phyloP scores from a whole-genome alignment of 2,113 vertebrate species.

The Vidua chalybeata region DNA sequence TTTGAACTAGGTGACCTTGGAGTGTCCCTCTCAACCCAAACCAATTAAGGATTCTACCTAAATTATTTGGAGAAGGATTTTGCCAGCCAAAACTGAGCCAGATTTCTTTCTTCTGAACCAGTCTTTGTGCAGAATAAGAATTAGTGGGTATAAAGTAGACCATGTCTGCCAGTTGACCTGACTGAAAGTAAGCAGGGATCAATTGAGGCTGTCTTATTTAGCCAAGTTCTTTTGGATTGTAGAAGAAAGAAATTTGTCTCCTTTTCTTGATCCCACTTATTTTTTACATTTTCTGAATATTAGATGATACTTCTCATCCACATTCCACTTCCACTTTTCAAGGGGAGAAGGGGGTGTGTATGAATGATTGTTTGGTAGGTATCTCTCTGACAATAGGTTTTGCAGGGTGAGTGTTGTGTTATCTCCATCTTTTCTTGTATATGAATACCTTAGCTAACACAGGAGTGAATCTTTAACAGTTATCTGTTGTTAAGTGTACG shows the following conservation, averaged over 20 bases:
- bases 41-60: background rate
- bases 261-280: background rate
- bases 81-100: background rate
- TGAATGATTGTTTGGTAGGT: background rate
- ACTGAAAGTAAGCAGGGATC: background rate
- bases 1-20: background rate
- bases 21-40: background rate
- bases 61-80: background rate
- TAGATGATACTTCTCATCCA: background rate
- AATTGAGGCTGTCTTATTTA: background rate
- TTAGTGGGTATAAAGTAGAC: background rate
- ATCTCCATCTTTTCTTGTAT: background rate
- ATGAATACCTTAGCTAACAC: background rate
- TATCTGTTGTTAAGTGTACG: background rate
- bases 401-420: accelerated
- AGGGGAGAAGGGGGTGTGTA: accelerated
- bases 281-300: background rate
- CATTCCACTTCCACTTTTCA: background rate
- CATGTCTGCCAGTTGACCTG: background rate
- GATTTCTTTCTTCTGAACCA: background rate
- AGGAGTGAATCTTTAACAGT: background rate
- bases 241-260: background rate
- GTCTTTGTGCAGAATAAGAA: background rate
- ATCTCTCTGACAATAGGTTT: background rate
- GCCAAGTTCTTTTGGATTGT: background rate